Evolutionary conservation across 2,888 invertebrate species (phyloP).

Genomic region (Ochropleura leucogaster): DNA sequence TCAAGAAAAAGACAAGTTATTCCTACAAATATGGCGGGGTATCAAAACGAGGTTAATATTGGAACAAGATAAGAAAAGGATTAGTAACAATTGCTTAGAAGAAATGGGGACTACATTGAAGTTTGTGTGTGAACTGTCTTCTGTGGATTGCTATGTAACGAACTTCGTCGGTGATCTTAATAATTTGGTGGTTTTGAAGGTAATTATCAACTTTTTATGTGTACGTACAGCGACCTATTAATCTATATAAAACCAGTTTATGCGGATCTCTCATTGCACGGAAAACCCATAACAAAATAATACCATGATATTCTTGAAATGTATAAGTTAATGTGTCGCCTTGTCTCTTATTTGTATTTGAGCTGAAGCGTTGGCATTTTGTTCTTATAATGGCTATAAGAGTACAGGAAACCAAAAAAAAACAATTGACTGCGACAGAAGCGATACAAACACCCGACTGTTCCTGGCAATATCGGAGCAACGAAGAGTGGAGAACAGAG

Average conservation of each 20-base stretch:
- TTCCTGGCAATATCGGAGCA: too few relatives aligned
- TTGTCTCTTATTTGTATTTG: neutral
- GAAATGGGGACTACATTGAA: constrained; percentile 78
- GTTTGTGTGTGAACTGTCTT: constrained; percentile 80
- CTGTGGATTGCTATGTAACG: constrained; percentile 78
- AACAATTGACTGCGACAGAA: too few relatives aligned
- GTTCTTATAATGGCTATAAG: neutral
- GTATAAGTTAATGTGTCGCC: too few relatives aligned
- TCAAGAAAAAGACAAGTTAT: constrained; percentile 78
- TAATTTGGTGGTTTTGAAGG: constrained; percentile 78
- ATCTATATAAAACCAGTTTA: too few relatives aligned
- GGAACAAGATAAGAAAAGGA: constrained; percentile 62
- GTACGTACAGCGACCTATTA: too few relatives aligned
- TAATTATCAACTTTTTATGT: constrained; percentile 57
- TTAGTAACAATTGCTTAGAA: constrained; percentile 72
- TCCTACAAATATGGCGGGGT: constrained; percentile 80
- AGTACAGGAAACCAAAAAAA: neutral
- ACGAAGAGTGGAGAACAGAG: too few relatives aligned
- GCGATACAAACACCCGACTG: too few relatives aligned
- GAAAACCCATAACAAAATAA: too few relatives aligned
- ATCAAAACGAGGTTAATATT: constrained; percentile 74
- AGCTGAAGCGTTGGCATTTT: neutral
- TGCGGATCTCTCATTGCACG: too few relatives aligned
- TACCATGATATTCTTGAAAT: too few relatives aligned
- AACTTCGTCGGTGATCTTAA: constrained; percentile 78